phyloP scores from a whole-genome alignment of 2,113 vertebrate genomes.

The Stigmatopora argus region DNA sequence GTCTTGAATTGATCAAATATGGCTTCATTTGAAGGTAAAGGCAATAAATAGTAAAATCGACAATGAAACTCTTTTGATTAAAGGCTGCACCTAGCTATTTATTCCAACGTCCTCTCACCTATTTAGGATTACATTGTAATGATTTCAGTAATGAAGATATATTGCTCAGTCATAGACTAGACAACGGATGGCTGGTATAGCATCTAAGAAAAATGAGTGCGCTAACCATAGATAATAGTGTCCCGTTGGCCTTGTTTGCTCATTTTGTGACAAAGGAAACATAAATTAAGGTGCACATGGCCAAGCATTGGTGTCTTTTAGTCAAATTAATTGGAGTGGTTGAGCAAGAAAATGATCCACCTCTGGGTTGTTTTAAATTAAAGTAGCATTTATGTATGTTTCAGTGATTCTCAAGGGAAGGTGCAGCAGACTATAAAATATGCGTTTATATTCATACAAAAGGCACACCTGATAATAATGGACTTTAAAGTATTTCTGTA shows the following conservation, averaged over 20 bases:
- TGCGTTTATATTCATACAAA: no score
- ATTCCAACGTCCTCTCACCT: constrained; percentile 38
- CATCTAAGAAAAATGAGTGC: constrained; percentile 38
- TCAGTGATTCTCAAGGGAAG: not conserved
- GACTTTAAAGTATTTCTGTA: no score
- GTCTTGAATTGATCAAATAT: constrained; percentile 39
- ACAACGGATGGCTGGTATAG: constrained; percentile 24
- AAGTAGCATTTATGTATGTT: not conserved
- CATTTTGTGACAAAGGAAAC: constrained; percentile 11
- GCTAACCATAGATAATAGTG: constrained; percentile 53
- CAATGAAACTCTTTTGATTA: constrained; percentile 38
- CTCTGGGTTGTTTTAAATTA: not conserved
- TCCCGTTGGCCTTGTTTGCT: constrained; percentile 39
- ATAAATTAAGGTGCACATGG: constrained; percentile 1
- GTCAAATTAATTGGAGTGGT: not conserved
- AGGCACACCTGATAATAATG: no score
- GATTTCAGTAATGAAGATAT: constrained; percentile 56
- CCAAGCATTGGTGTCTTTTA: not conserved
- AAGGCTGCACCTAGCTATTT: constrained; percentile 43
- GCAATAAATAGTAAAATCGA: constrained; percentile 44
- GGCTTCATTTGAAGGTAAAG: constrained; percentile 33
- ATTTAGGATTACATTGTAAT: constrained; percentile 42
- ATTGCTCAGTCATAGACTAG: constrained; percentile 33
- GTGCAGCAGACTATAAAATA: no score
- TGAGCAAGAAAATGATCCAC: not conserved